Percentiles rank a stretch among this genome's conserved stretches.
Evolutionary conservation across 2,113 vertebrate species (phyloP).

Genomic region (Semicossyphus pulcher): DNA sequence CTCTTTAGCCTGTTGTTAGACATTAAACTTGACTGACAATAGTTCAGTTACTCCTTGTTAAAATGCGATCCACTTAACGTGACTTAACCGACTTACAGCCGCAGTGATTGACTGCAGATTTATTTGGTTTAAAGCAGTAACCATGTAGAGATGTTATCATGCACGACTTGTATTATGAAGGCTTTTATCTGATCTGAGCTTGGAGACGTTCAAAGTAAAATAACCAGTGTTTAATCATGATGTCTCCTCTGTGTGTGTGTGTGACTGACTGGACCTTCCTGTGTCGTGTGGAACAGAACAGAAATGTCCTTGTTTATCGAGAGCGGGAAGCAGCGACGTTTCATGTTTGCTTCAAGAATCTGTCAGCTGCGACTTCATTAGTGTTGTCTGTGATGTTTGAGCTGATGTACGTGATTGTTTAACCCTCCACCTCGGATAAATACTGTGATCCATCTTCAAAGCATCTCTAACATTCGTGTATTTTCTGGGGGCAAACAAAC

Average conservation of each 20-base stretch:
- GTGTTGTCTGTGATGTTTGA: conserved; percentile 13
- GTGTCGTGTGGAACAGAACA: neutral
- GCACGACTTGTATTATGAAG: conserved; percentile 1
- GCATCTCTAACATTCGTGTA: conserved; percentile 10
- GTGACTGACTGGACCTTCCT: conserved; percentile 4
- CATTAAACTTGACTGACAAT: too few species aligned
- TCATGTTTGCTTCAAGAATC: neutral
- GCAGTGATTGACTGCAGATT: too few species aligned
- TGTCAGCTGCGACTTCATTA: conserved; percentile 37
- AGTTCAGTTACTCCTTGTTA: too few species aligned
- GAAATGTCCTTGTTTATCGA: neutral
- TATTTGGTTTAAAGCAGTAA: neutral
- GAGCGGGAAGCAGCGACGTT: neutral
- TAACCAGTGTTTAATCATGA: neutral
- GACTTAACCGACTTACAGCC: too few species aligned
- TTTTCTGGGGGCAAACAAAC: neutral
- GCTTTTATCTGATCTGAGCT: conserved; percentile 9
- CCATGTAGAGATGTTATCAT: conserved; percentile 9
- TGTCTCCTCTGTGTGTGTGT: neutral
- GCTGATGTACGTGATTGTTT: conserved; percentile 28
- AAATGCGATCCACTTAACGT: too few species aligned
- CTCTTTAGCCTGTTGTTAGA: too few species aligned
- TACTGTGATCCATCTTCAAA: conserved; percentile 29
- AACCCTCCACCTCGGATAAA: neutral
- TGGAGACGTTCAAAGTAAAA: conserved; percentile 7